These are phyloP conservation scores for Pseudomyrmex concolor DNA, from an alignment of 1,140 invertebrate species.

Conservation along the genomic window DNA sequence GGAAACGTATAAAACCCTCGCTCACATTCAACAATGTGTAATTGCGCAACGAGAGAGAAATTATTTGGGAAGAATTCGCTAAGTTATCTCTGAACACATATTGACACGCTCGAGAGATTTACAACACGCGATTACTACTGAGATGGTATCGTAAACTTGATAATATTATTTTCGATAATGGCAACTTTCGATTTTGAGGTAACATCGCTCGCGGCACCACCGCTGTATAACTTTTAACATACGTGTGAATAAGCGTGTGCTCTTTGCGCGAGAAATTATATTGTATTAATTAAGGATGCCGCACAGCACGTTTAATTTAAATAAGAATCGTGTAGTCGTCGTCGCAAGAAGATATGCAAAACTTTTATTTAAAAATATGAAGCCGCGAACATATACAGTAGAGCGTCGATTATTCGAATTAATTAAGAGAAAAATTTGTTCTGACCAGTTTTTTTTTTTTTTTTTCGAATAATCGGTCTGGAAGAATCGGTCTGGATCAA, in stretches of 20 bases:
- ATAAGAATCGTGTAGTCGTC: neutral
- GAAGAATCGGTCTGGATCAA: too few species aligned
- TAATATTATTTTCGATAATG: slow-evolving; percentile 49
- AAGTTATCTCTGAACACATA: slow-evolving; percentile 14
- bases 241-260: slow-evolving; percentile 6
- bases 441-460: too few species aligned
- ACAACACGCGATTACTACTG: neutral
- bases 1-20: neutral
- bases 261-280: slow-evolving; percentile 5
- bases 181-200: slow-evolving; percentile 56
- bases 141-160: slow-evolving; percentile 37
- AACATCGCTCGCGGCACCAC: slow-evolving; percentile 32
- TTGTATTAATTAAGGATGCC: slow-evolving; percentile 9
- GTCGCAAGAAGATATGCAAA: neutral
- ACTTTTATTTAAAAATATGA: neutral
- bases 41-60: slow-evolving; percentile 7
- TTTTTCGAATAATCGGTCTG: too few species aligned
- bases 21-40: neutral
- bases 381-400: too few species aligned
- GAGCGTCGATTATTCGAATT: too few species aligned
- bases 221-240: slow-evolving; percentile 1
- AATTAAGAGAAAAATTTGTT: too few species aligned
- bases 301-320: neutral
- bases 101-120: slow-evolving; percentile 11
- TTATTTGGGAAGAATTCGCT: slow-evolving; percentile 3